phyloP scores from a whole-genome alignment of 2,888 invertebrate genomes.

The Spilosoma lubricipeda region DNA sequence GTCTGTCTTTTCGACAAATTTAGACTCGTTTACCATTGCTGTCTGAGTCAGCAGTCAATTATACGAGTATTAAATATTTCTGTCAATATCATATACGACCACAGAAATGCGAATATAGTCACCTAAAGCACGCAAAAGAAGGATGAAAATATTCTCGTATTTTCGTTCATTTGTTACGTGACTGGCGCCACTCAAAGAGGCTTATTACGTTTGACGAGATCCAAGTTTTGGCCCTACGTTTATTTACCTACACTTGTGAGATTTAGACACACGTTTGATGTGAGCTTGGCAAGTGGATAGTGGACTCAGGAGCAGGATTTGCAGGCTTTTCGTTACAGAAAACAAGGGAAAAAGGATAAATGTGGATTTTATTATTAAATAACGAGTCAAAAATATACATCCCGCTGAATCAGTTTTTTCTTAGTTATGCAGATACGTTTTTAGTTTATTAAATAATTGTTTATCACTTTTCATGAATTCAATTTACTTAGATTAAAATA shows the following conservation, averaged over 20 bases:
- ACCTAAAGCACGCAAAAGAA: constrained; percentile 45
- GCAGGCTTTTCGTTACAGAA: constrained; percentile 7
- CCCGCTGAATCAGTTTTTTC: not conserved
- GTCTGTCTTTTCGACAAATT: too few relatives aligned
- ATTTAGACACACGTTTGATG: constrained; percentile 46
- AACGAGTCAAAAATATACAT: not conserved
- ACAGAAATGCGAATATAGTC: constrained; percentile 22
- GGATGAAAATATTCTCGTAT: constrained; percentile 55
- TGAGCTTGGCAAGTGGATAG: constrained; percentile 38
- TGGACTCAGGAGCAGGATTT: constrained; percentile 32
- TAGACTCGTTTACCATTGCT: not conserved
- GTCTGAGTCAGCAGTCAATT: not conserved
- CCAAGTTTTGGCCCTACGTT: constrained; percentile 46
- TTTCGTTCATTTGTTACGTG: constrained; percentile 65
- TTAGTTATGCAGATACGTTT: not conserved
- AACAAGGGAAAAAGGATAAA: not conserved
- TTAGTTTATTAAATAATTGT: not conserved
- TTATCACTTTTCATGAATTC: not conserved
- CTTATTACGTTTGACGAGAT: constrained; percentile 68
- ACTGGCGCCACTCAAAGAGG: constrained; percentile 67
- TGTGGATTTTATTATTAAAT: not conserved
- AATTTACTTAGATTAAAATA: too few relatives aligned
- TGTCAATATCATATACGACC: constrained; percentile 18
- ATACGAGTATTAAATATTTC: not conserved
- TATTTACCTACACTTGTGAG: constrained; percentile 49